Evolutionary conservation across 2,888 invertebrate genomes (phyloP), one percentile per base, ranked within the genome.

Genomic region (Tetramorium bicarinatum): DNA sequence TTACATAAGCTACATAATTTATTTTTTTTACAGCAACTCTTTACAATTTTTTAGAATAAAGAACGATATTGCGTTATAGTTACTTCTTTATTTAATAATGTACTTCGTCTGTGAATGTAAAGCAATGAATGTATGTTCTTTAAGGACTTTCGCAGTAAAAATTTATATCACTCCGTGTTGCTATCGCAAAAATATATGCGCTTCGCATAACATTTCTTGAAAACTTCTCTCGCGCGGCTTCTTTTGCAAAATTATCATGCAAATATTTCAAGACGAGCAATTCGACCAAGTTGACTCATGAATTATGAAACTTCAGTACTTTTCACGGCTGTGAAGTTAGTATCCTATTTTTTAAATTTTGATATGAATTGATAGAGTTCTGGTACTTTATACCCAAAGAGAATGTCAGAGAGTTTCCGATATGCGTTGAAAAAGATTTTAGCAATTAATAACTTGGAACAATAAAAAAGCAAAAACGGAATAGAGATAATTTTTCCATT

Each of bases 261-360:
- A 56, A 79, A 69, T 79, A 44, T 69, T 79, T 79, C 34, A 21
- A 56, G 21, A 79, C 44, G 21, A 64, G 56, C 34, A 21, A 69
- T 69, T 69, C 67, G 54, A 25, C 69, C 7, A 69, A 69, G 69
- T 56, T 69, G 69, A 34, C n/a, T 44, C 52, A 56, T 77, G 69
- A 69, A 69, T 79, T 56, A 69, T 69, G 54, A 15, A 77, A 56
- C 9, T 44, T 41, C 18, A 56, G 11, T 41, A 56, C 72, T 72
- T 72, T 72, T 56, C 25, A 54, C 21, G 6, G 15, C 21, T 54
- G 67, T 29, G 2, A 71, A 71, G 52, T 54, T 54, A 21, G 38
- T 15, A 54, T 71, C 8, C 15, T 38, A 54, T 54, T 52, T 71
- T 54, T 54, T 2, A 21, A 34, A 52, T 52, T 54, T 71, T 54